Base-by-base conservation (phyloP, 2,888 invertebrate species). In the Troides oblongomaculatus region DNA sequence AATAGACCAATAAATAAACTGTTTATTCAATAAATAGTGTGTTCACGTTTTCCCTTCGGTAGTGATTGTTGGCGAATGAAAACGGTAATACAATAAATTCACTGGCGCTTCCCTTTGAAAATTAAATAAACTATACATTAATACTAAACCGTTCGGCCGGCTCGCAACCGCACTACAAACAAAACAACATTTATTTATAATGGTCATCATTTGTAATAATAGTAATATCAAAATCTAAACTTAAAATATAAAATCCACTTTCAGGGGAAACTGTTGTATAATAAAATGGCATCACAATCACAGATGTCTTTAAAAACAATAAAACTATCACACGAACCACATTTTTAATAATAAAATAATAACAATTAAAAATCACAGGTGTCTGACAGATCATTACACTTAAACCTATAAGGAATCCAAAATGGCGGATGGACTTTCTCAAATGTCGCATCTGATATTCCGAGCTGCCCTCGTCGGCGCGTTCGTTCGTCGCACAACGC, bases 281-380 rank as follows among this genome's bases (percentile, higher is more conserved):
- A 79, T 78, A 74, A 81, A 84, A 89, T 90, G 90, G 88, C 89
- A 87, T 88, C 84, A 80, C 73, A 86, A 92, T 92, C 90, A 92
- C 92, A 88, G 90, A 86, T 81, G 77, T 77, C 80, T 82, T 76
- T 79, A 84, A 84, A 88, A 88, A 86, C 85, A 77, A 80, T 78
- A 81, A 81, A 84, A 84, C 83, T 82, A 83, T 81, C 73, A 79
- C 84, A 87, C 84, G 82, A 85, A 88, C 87, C 85, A 86, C 84
- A 85, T 84, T 83, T 77, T 81, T 79, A 81, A 83, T 84, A 81
- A 86, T 84, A 83, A 83, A 80, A 84, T 83, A 80, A 84, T 85
- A 86, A 87, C 83, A 84, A 83, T 87, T 84, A 80, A 82, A 84
- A 91, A 91, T 91, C 90, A 92, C 91, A 91, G 90, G 85, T 83